phyloP scores from a whole-genome alignment of 2,888 invertebrate species.

The Digitonthophagus gazella region DNA sequence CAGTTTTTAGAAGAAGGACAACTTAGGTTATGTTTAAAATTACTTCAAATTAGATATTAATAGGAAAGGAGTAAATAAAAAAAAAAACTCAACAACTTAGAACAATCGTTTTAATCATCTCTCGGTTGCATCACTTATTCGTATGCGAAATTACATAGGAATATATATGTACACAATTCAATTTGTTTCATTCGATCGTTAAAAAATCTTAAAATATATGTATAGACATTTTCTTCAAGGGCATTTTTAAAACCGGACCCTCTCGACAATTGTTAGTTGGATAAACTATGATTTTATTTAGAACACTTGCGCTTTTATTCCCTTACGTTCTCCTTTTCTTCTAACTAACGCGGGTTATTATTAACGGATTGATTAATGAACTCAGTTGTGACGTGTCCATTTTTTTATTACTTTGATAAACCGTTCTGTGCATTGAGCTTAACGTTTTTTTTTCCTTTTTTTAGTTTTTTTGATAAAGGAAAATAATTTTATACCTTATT shows the following conservation, averaged over 20 bases:
- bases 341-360: slow-evolving; percentile 6
- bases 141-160: slow-evolving; percentile 30
- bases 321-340: slow-evolving; percentile 17
- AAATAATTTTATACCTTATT: not conserved
- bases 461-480: slow-evolving; percentile 4
- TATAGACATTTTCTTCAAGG: slow-evolving; percentile 15
- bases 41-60: too few relatives aligned
- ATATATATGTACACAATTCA: slow-evolving; percentile 28
- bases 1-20: not conserved
- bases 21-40: too few relatives aligned
- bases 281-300: slow-evolving; percentile 26
- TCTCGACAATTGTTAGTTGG: slow-evolving; percentile 17
- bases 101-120: slow-evolving; percentile 16
- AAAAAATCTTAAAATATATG: slow-evolving; percentile 30
- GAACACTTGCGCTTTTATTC: slow-evolving; percentile 27
- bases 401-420: too few relatives aligned
- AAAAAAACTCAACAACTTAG: too few relatives aligned
- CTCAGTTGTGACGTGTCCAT: not conserved
- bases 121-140: slow-evolving; percentile 25
- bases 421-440: too few relatives aligned
- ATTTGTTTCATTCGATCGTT: slow-evolving; percentile 16
- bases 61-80: too few relatives aligned
- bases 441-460: slow-evolving; percentile 15
- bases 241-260: not conserved
- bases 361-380: not conserved